phyloP scores from a whole-genome alignment of 2,797 vertebrate species.

The Lutjanus argentimaculatus region DNA sequence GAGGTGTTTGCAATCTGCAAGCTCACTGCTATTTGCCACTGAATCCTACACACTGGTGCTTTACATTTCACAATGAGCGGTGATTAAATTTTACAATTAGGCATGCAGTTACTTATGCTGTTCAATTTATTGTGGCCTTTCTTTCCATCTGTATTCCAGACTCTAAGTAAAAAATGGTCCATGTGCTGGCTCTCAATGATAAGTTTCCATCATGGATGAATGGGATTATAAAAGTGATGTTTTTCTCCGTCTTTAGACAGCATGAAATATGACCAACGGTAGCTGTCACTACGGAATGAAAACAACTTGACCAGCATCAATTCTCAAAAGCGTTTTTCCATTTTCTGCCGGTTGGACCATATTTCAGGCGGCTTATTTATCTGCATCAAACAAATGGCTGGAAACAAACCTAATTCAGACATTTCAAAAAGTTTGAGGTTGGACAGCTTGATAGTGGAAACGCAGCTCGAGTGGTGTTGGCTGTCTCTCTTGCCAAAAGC shows the following conservation, averaged over 20 bases:
- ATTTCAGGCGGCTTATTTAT: slow-evolving; percentile 23
- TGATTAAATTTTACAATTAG: background rate
- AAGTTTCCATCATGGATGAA: background rate
- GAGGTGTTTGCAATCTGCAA: too few species aligned
- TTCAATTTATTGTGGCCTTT: background rate
- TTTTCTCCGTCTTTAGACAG: slow-evolving; percentile 7
- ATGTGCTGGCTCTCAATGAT: background rate
- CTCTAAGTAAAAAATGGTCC: background rate
- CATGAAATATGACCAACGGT: slow-evolving; percentile 10
- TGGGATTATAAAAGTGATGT: background rate
- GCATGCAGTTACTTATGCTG: background rate
- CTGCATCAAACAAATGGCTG: slow-evolving; percentile 18
- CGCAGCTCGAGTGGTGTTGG: background rate
- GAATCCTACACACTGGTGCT: too few species aligned
- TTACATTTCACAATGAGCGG: background rate
- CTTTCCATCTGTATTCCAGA: background rate
- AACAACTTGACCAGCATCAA: slow-evolving; percentile 13
- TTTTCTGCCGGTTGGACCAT: background rate
- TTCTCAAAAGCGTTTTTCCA: slow-evolving; percentile 7
- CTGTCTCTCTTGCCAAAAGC: slow-evolving; percentile 28
- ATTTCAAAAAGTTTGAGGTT: slow-evolving; percentile 19
- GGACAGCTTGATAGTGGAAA: slow-evolving; percentile 42
- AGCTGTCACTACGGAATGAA: slow-evolving; percentile 23
- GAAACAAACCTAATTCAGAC: slow-evolving; percentile 24
- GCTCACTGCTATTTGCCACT: too few species aligned